These are phyloP conservation scores for Sylvia atricapilla DNA, from an alignment of 2,113 vertebrate species.

Conservation along the genomic window DNA sequence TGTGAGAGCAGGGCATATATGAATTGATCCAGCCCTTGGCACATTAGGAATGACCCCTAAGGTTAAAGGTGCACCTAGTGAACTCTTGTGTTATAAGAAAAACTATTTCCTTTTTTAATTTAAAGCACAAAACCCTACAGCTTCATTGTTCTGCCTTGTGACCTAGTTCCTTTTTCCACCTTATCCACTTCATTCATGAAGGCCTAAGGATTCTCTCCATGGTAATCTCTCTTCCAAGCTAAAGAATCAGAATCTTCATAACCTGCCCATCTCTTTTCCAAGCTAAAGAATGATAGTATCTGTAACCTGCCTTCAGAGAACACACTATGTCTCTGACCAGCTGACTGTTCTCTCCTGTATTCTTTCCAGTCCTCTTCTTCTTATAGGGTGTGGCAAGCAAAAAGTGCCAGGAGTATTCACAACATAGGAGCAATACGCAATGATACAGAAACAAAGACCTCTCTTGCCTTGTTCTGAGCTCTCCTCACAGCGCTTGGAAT, in stretches of 20 bases:
- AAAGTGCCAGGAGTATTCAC: background rate
- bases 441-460: background rate
- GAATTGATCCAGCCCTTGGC: background rate
- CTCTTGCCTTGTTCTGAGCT: background rate
- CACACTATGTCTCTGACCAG: rapidly evolving
- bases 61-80: background rate
- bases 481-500: background rate
- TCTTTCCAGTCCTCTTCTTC: background rate
- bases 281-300: background rate
- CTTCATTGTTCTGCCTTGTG: background rate
- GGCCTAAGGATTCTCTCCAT: background rate
- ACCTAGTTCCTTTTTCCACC: background rate
- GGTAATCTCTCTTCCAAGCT: background rate
- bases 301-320: background rate
- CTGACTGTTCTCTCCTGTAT: background rate
- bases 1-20: rapidly evolving
- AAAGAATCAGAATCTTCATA: background rate
- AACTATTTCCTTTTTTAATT: background rate
- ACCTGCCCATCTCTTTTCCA: background rate
- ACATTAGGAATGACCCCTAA: background rate
- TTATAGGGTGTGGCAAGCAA: background rate
- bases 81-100: background rate
- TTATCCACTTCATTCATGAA: background rate
- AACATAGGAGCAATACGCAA: background rate
- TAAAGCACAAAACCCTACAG: background rate